phyloP scores from a whole-genome alignment of 1,140 invertebrate species.

The Drosophila nikananu region DNA sequence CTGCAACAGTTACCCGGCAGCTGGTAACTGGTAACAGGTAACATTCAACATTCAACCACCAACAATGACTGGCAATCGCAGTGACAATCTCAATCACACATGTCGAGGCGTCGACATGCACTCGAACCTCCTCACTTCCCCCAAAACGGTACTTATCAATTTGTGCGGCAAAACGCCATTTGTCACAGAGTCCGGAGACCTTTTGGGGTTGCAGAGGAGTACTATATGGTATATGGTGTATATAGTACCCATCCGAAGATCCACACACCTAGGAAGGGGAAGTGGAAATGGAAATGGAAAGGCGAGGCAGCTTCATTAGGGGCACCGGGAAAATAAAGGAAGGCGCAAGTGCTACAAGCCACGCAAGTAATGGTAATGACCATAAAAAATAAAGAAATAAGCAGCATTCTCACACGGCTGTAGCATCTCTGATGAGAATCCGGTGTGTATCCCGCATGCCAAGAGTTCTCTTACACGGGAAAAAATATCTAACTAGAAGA shows the following conservation, averaged over 20 bases:
- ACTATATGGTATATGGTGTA: background rate
- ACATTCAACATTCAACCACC: slow-evolving; percentile 31
- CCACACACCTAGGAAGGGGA: slow-evolving; percentile 24
- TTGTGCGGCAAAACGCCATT: slow-evolving; percentile 71
- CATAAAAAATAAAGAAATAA: slow-evolving; percentile 65
- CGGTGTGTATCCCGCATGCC: slow-evolving; percentile 64
- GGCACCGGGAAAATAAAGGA: slow-evolving; percentile 9
- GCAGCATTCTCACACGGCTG: slow-evolving; percentile 57
- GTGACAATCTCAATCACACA: slow-evolving; percentile 46
- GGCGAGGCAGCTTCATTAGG: slow-evolving; percentile 64
- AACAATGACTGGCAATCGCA: slow-evolving; percentile 67
- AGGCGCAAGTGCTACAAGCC: slow-evolving; percentile 26
- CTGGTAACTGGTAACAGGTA: slow-evolving; percentile 9
- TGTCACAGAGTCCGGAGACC: slow-evolving; percentile 54
- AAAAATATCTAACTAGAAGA: background rate
- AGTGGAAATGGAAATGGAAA: slow-evolving; percentile 29
- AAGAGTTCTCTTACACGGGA: slow-evolving; percentile 33
- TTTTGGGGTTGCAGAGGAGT: slow-evolving; percentile 4
- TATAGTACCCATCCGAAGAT: slow-evolving; percentile 7
- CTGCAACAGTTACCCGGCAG: slow-evolving; percentile 43
- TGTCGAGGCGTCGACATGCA: slow-evolving; percentile 57
- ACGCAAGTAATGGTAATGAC: slow-evolving; percentile 63
- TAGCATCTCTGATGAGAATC: slow-evolving; percentile 69
- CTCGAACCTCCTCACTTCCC: slow-evolving; percentile 51
- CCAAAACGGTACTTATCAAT: slow-evolving; percentile 78